phyloP scores from a whole-genome alignment of 1,140 invertebrate genomes.

The Tenebrio molitor region DNA sequence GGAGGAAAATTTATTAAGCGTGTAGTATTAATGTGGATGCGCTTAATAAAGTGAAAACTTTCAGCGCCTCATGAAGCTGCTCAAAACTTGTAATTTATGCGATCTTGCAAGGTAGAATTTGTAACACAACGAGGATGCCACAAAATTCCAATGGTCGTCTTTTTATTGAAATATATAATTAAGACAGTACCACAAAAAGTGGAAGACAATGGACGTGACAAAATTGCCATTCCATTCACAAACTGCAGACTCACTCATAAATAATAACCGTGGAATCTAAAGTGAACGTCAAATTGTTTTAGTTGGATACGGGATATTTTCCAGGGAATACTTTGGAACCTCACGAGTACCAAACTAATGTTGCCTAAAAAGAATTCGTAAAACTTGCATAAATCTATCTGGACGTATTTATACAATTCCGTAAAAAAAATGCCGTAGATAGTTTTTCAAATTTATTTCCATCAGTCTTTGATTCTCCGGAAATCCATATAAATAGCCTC shows the following conservation, averaged over 20 bases:
- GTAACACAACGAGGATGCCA: neutral
- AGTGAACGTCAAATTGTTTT: slow-evolving; percentile 38
- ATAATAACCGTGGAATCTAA: slow-evolving; percentile 24
- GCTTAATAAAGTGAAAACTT: slow-evolving; percentile 32
- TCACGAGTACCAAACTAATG: slow-evolving; percentile 8
- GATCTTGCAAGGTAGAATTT: slow-evolving; percentile 19
- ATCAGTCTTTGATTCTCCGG: neutral
- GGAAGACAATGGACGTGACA: slow-evolving; percentile 13
- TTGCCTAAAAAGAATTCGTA: neutral
- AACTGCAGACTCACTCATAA: slow-evolving; percentile 13
- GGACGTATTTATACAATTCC: neutral
- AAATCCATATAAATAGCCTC: slow-evolving; percentile 3
- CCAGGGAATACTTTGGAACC: slow-evolving; percentile 10
- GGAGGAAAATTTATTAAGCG: slow-evolving; percentile 16
- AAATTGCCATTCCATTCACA: slow-evolving; percentile 9
- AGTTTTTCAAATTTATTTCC: slow-evolving; percentile 7
- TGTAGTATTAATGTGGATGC: slow-evolving; percentile 10
- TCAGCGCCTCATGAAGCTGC: slow-evolving; percentile 1
- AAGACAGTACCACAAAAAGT: neutral
- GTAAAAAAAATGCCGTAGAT: neutral
- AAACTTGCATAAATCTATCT: neutral
- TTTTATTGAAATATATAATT: slow-evolving; percentile 15
- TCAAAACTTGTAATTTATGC: slow-evolving; percentile 16
- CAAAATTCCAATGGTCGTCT: slow-evolving; percentile 1
- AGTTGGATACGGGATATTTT: slow-evolving; percentile 28